Conservation (phyloP, 1,140 invertebrate genomes). For the Drosophila nigrodunni region DNA sequence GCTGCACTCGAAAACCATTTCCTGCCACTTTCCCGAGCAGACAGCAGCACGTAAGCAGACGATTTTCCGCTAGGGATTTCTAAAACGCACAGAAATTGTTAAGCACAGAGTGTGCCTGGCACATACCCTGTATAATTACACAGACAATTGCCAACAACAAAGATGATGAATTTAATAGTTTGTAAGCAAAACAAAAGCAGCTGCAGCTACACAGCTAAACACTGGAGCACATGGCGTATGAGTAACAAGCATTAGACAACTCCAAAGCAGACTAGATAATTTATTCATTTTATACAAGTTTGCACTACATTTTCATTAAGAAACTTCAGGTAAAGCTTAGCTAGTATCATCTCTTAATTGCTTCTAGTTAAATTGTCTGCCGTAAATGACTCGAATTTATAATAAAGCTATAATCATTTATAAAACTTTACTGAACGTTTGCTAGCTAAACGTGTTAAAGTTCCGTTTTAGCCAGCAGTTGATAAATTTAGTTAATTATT, state of each 20-base stretch:
- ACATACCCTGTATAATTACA: neutral
- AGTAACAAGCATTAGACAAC: neutral
- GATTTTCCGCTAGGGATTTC: neutral
- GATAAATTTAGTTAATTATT: no score
- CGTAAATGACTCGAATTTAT: no score
- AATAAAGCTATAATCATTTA: no score
- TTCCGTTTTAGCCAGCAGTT: no score
- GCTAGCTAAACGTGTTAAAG: no score
- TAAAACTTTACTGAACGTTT: no score
- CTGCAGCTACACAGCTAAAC: neutral
- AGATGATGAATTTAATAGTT: neutral
- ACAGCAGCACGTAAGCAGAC: constrained; percentile 1
- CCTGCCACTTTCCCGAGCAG: constrained; percentile 12
- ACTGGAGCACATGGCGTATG: neutral
- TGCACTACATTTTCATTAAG: no score
- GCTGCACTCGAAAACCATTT: constrained; percentile 46
- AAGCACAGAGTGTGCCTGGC: neutral
- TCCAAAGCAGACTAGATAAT: no score
- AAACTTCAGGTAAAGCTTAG: no score
- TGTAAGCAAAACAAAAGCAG: neutral
- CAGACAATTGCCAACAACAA: neutral
- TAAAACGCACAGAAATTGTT: neutral
- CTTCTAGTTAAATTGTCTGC: no score
- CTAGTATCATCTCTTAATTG: neutral
- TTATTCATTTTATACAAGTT: no score